Evolutionary conservation across 2,797 vertebrate genomes (phyloP).

Genomic region (Brachyalestes nurse): DNA sequence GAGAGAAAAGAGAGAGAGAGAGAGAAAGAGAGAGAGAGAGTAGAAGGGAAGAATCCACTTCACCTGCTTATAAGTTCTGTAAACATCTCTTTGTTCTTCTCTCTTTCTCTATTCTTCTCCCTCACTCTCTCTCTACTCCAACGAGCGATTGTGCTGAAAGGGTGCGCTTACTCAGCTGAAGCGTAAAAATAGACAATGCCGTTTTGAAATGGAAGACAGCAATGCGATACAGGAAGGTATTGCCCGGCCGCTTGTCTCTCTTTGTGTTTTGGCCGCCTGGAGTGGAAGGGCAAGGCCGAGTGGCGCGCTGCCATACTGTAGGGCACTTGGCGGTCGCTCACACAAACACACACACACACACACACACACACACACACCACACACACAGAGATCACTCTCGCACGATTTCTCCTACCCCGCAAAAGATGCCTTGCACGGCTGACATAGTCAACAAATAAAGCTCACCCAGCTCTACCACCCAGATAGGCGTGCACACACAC

Average conservation of each 20-base stretch:
- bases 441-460: constrained; percentile 41
- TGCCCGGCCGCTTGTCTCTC: constrained; percentile 70
- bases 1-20: constrained; percentile 2
- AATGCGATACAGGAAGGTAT: constrained; percentile 74
- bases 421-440: constrained; percentile 10
- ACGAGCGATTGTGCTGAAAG: constrained; percentile 45
- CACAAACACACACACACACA: background rate
- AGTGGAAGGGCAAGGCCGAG: constrained; percentile 67
- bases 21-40: background rate
- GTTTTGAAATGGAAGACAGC: constrained; percentile 72
- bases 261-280: constrained; percentile 74
- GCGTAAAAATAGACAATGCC: constrained; percentile 69
- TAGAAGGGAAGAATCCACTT: constrained; percentile 50
- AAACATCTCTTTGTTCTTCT: constrained; percentile 11
- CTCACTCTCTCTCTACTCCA: constrained; percentile 2
- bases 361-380: background rate
- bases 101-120: background rate
- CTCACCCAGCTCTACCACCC: constrained; percentile 8
- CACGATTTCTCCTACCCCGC: background rate
- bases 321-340: constrained; percentile 68
- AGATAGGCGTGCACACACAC: background rate
- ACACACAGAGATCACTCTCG: background rate
- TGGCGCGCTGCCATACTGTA: constrained; percentile 73
- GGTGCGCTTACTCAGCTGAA: constrained; percentile 65
- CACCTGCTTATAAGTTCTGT: constrained; percentile 36